These are phyloP conservation scores for Zelleria hepariella DNA, from an alignment of 2,888 invertebrate genomes.

Conservation along the genomic window DNA sequence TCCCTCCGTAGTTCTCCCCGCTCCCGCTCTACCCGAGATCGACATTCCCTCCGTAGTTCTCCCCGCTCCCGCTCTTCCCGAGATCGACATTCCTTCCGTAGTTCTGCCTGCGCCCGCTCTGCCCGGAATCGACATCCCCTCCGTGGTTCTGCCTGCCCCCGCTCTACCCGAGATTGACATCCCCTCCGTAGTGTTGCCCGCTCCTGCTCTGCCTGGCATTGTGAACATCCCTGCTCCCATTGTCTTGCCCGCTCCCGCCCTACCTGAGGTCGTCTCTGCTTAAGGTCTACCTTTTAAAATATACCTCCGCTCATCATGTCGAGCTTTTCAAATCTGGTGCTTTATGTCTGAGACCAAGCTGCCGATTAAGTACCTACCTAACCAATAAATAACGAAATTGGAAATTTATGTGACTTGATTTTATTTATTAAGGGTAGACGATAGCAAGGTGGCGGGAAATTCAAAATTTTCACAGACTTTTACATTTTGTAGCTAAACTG, in stretches of 20 bases:
- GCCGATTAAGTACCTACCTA: background rate
- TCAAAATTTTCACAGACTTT: no score
- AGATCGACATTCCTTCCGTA: slow-evolving; percentile 6
- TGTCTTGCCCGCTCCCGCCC: slow-evolving; percentile 10
- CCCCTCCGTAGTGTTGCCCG: slow-evolving; percentile 3
- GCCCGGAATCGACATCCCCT: slow-evolving; percentile 9
- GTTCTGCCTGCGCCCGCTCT: slow-evolving; percentile 10
- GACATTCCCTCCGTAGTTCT: slow-evolving; percentile 9
- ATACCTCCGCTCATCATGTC: background rate
- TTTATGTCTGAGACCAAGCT: background rate
- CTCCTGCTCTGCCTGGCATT: slow-evolving; percentile 12
- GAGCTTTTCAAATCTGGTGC: background rate
- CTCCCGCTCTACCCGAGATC: slow-evolving; percentile 10
- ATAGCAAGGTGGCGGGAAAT: no score
- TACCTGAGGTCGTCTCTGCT: slow-evolving; percentile 1
- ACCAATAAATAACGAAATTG: background rate
- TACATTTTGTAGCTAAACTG: no score
- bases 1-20: slow-evolving; percentile 6
- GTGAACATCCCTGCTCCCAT: slow-evolving; percentile 8
- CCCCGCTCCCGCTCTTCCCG: slow-evolving; percentile 14
- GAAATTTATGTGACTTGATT: background rate
- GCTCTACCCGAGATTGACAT: slow-evolving; percentile 5
- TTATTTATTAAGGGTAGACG: background rate
- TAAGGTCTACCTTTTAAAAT: background rate
- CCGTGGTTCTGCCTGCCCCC: slow-evolving; percentile 10